Conservation (phyloP, 2,113 vertebrate species). For the Trinectes maculatus region DNA sequence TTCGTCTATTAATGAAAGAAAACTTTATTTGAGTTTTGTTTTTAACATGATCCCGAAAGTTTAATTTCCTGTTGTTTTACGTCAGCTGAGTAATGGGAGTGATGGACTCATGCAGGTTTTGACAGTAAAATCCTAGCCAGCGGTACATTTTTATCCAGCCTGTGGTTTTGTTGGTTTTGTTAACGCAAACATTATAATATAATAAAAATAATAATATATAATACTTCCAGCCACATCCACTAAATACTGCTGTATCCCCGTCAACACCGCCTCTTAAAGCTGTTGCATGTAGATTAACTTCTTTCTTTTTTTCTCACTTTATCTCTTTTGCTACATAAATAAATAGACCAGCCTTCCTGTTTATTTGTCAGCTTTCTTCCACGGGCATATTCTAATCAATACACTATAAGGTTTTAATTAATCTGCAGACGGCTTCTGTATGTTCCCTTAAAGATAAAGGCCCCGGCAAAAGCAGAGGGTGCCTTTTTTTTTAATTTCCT, state of each 20-base stretch:
- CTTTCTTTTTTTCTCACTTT: slow-evolving; percentile 31
- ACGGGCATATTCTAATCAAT: slow-evolving; percentile 70
- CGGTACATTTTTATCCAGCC: slow-evolving; percentile 10
- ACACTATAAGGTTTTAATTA: slow-evolving; percentile 74
- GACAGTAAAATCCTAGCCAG: slow-evolving; percentile 8
- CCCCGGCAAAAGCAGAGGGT: slow-evolving; percentile 25
- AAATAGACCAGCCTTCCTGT: slow-evolving; percentile 46
- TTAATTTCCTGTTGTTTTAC: no score
- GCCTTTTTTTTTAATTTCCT: slow-evolving; percentile 56
- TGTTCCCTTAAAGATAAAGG: slow-evolving; percentile 78
- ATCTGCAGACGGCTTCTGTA: slow-evolving; percentile 68
- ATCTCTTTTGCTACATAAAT: slow-evolving; percentile 69
- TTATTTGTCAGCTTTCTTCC: slow-evolving; percentile 70
- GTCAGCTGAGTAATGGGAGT: background rate
- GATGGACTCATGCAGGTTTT: slow-evolving; percentile 7
- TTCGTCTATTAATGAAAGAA: no score
- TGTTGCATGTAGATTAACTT: slow-evolving; percentile 51
- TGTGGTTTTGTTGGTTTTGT: background rate
- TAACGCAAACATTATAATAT: slow-evolving; percentile 42
- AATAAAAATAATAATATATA: no score
- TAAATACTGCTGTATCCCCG: slow-evolving; percentile 13
- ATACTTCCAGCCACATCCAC: slow-evolving; percentile 35
- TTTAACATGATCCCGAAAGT: no score
- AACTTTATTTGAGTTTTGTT: no score
- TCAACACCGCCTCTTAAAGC: slow-evolving; percentile 28